Evolutionary conservation across 2,113 vertebrate genomes (phyloP).

Genomic region (Chaetops frenatus): DNA sequence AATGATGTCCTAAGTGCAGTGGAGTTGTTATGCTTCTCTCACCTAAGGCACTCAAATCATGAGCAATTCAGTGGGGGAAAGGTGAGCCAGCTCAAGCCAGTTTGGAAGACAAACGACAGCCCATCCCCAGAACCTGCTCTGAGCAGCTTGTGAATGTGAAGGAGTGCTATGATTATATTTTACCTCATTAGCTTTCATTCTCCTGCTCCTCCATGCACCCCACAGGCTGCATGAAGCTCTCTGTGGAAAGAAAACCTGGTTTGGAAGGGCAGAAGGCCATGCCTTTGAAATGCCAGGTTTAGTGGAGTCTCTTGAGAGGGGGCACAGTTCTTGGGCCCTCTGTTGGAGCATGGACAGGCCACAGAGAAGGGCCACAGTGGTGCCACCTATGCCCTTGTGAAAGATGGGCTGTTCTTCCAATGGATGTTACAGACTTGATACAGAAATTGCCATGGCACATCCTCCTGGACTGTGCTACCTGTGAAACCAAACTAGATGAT

Average conservation of each 20-base stretch:
- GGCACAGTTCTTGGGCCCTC: neutral
- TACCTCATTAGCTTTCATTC: neutral
- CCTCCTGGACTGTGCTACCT: neutral
- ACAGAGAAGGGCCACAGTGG: neutral
- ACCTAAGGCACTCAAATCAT: neutral
- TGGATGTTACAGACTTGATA: rapidly evolving
- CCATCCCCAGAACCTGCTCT: neutral
- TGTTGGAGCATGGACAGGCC: neutral
- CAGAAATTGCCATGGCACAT: neutral
- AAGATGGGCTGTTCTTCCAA: neutral
- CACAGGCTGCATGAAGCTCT: neutral
- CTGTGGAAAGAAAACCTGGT: neutral
- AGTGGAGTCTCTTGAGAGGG: neutral
- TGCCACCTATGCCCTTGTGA: neutral
- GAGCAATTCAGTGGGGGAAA: neutral
- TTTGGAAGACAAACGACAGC: neutral
- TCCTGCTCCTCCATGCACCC: neutral
- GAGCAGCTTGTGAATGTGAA: neutral
- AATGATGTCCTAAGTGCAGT: neutral
- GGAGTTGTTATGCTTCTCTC: neutral
- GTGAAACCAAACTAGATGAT: neutral
- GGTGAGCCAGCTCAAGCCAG: neutral
- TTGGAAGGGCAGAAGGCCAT: neutral
- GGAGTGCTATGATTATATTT: neutral
- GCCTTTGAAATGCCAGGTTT: neutral